Evolutionary conservation across 92 coral and sea anemone species (phyloP), one percentile per base, ranked within the genome.

Genomic region (Epizoanthus ramosus): DNA sequence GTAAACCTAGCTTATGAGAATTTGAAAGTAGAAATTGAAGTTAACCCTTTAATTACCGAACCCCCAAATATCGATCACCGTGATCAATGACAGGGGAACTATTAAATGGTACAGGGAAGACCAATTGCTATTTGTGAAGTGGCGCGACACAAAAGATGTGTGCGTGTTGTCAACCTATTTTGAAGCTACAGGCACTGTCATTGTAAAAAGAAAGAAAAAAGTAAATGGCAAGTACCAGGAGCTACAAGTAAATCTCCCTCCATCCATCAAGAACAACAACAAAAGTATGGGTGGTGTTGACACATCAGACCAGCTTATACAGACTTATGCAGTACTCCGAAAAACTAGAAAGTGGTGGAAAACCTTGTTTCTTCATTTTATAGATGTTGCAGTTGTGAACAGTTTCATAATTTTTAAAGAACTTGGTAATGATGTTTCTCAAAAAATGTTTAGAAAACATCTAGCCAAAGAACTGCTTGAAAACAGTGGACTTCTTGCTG

Each of bases 291-390:
- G 85, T 50, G 89, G 76, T 8, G 82, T 80, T 4, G 85, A 86
- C 61, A 58, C 63, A 12, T 85, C 85, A 28, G 89, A 86, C 17
- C 72, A 83, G 72, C 80, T 83, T 7, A 43, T 83, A 22, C 39
- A 74, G 39, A 28, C 47, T 23, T 61, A 73, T 41, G 59, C 45
- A 37, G 70, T 73, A 9, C n/a, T 84, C 7, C 47, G 73, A 22
- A 84, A 84, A 47, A 16, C 22, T 28, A 83, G 50, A 12, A 73
- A 73, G n/a, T 84, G 82, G 81, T 84, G 87, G 83, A 84, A 84
- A 28, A 45, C 66, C 24, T 19, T 73, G 47, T 74, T 84, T 43
- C 58, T 63, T 16, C 87, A 84, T 21, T 63, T 74, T 25, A 65
- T 84, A 25, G 81, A 84, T 73, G 0, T 83, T 56, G 35, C 79